Base-by-base conservation (phyloP, 2,888 invertebrate genomes). In the Oscheius sp. region DNA sequence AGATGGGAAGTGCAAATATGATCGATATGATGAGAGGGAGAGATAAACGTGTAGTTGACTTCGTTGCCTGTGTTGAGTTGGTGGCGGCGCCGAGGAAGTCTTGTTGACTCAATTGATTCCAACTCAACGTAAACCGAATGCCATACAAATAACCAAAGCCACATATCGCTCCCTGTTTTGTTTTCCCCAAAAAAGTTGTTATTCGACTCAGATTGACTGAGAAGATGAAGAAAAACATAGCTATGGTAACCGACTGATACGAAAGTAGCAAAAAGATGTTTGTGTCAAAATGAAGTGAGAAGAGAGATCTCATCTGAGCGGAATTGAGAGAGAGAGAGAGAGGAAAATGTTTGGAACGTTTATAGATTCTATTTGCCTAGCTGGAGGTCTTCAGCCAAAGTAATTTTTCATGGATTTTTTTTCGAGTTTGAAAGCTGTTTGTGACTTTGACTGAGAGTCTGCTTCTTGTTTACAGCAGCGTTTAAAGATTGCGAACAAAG, bases 11-110 rank as follows among this genome's bases (percentile, higher is more conserved):
- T 25, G 39, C 42, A n/a, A 57, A n/a, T n/a, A n/a, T 42, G 42
- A 12, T 10, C 12, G 6, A 57, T 70, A 70, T 63, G 69, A 65
- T 50, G 53, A 65, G 66, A 61, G 61, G 65, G 61, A 46, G 23
- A 69, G 57, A 25, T 50, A 27, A 12, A 3, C 5, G 42, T 42
- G 42, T 17, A 23, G 48, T 25, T n/a, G n/a, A 25, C 48, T 25
- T 37, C 52, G 53, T 20, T 48, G 25, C 20, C 25, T 15, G 12
- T 48, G 48, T 48, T 48, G 48, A 48, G 25, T 48, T 42, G 25
- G 48, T 12, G 15, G 3, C 20, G 48, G 4, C 48, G 48, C 4
- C 20, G 34, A 55, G 55, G 34, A 55, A 55, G 55, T 23, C 53
- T 48, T 55, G 55, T 55, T 55, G 33, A 55, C 55, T 55, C 55